Conservation (phyloP, 2,797 vertebrate species). For the Premnoplex brunnescens region DNA sequence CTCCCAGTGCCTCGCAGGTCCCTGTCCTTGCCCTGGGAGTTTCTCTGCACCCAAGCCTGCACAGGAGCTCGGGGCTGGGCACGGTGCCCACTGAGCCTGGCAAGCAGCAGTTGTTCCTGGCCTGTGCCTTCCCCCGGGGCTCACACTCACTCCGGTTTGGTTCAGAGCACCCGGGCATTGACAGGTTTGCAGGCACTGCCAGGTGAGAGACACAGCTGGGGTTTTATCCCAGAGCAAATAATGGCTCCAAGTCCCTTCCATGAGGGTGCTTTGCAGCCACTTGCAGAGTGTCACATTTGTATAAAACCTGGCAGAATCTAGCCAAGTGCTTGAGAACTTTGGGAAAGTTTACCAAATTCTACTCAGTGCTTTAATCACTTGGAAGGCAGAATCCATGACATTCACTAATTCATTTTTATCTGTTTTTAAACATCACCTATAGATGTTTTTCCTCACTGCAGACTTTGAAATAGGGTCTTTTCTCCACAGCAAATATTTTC, state of each 20-base stretch:
- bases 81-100: not conserved
- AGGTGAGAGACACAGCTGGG: not conserved
- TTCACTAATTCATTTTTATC: not conserved
- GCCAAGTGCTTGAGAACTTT: not conserved
- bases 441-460: not conserved
- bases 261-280: not conserved
- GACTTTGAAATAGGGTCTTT: not conserved
- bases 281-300: not conserved
- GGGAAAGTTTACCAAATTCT: not conserved
- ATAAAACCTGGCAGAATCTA: not conserved
- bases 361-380: not conserved
- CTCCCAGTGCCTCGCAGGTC: not conserved
- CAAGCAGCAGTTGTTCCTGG: slow-evolving; percentile 13
- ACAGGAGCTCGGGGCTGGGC: not conserved
- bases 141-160: not conserved
- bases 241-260: not conserved
- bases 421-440: not conserved
- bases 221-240: not conserved
- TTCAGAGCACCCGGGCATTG: not conserved
- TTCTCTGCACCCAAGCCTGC: not conserved
- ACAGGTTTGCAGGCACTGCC: not conserved
- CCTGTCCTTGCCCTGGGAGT: not conserved
- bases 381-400: not conserved
- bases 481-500: not conserved
- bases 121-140: not conserved